A percentile compares a stretch with the other conserved stretches of the same genome.
These are phyloP conservation scores for Plemyria rubiginata DNA, from an alignment of 2,888 invertebrate species.

Conservation along the genomic window DNA sequence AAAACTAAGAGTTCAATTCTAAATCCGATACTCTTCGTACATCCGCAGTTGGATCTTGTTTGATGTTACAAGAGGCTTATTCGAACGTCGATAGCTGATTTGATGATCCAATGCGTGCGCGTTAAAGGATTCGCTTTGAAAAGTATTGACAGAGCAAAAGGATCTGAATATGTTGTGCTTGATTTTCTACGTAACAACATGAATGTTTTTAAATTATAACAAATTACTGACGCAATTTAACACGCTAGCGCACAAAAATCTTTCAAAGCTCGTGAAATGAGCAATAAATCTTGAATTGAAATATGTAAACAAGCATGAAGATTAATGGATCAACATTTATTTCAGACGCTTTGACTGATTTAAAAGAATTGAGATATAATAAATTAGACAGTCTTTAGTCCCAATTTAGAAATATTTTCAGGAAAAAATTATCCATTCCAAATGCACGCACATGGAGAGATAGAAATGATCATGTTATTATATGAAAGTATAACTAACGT, in stretches of 20 bases:
- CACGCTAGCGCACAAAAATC: not conserved
- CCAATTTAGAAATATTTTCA: not conserved
- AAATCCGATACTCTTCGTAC: not conserved
- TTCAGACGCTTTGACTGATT: constrained; percentile 3
- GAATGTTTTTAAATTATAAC: not conserved
- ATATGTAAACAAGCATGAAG: constrained; percentile 7
- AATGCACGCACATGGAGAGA: too few relatives aligned
- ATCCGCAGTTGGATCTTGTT: not conserved
- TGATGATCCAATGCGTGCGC: constrained; percentile 4
- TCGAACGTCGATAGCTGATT: constrained; percentile 9
- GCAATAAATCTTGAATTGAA: constrained; percentile 6
- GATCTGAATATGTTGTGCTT: constrained; percentile 5
- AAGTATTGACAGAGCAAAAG: constrained; percentile 14
- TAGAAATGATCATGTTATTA: too few relatives aligned
- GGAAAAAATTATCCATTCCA: too few relatives aligned
- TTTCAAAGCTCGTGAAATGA: not conserved
- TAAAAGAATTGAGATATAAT: constrained; percentile 1
- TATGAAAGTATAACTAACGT: too few relatives aligned
- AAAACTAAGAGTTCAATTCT: not conserved
- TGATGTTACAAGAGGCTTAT: constrained; percentile 6
- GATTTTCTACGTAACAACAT: not conserved
- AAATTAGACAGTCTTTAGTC: not conserved
- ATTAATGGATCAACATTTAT: constrained; percentile 10
- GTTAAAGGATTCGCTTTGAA: not conserved
- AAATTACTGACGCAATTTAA: not conserved